These are phyloP conservation scores for Drosophila incognita DNA, from an alignment of 2,888 invertebrate genomes.

Conservation along the genomic window DNA sequence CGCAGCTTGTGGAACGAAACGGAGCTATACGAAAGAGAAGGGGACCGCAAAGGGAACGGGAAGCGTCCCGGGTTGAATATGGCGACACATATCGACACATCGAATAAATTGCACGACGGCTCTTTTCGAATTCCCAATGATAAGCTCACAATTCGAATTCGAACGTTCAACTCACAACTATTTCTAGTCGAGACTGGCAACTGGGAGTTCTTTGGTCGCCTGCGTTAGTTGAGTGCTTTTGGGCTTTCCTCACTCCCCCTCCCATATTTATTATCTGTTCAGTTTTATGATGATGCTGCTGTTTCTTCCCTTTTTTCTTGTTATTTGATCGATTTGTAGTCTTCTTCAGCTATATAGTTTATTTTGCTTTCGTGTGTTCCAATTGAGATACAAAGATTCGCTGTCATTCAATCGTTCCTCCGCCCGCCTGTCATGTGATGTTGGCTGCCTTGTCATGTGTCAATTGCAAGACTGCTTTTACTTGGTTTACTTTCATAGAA, in stretches of 20 bases:
- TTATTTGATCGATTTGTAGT: constrained; percentile 75
- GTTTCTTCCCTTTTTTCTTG: constrained; percentile 26
- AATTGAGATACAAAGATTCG: constrained; percentile 52
- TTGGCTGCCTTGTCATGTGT: constrained; percentile 66
- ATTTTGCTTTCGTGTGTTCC: constrained; percentile 71
- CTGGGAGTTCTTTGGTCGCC: constrained; percentile 48
- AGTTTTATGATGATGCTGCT: constrained; percentile 68
- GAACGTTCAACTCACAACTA: background rate
- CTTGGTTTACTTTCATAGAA: background rate
- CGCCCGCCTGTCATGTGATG: constrained; percentile 3
- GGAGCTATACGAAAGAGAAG: background rate
- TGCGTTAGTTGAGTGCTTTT: constrained; percentile 68
- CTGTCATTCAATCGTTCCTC: background rate
- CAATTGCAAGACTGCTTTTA: constrained; percentile 64
- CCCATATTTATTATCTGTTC: background rate
- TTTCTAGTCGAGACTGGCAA: constrained; percentile 14
- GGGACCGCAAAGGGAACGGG: background rate
- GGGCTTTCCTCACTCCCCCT: constrained; percentile 28
- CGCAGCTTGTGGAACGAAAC: background rate
- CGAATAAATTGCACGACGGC: constrained; percentile 66
- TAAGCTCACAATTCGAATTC: constrained; percentile 56
- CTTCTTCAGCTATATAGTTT: constrained; percentile 66
- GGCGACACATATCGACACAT: constrained; percentile 68
- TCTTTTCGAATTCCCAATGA: constrained; percentile 65
- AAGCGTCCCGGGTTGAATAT: constrained; percentile 25